Evolutionary conservation across 2,888 invertebrate genomes (phyloP).

Genomic region (Eudiplozoon nipponicum): DNA sequence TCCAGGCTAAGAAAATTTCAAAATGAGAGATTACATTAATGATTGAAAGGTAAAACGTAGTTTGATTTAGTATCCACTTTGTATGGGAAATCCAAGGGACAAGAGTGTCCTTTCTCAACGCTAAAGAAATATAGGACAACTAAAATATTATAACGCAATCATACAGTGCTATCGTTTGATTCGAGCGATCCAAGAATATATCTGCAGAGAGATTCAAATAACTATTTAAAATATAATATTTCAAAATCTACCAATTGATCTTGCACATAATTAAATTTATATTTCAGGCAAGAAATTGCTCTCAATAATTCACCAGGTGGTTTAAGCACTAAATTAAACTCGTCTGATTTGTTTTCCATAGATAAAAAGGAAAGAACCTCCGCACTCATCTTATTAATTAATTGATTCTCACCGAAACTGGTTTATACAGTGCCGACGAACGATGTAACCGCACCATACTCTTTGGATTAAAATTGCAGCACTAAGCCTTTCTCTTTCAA

Average conservation of each 20-base stretch:
- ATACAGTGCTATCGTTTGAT: not conserved
- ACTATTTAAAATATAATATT: not conserved
- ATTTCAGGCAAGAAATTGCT: too few relatives aligned
- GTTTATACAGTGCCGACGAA: not conserved
- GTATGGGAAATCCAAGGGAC: conserved; percentile 5
- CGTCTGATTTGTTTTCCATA: not conserved
- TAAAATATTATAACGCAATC: not conserved
- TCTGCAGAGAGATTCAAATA: conserved; percentile 2
- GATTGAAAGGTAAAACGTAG: not conserved
- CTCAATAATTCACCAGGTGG: too few relatives aligned
- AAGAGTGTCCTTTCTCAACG: conserved; percentile 4
- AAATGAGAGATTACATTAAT: not conserved
- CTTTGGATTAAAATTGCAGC: conserved; percentile 4
- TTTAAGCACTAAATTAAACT: not conserved
- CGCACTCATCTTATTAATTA: not conserved
- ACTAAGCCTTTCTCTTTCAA: not conserved
- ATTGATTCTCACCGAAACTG: not conserved
- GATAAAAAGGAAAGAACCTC: conserved; percentile 2
- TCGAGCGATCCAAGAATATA: not conserved
- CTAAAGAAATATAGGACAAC: conserved; percentile 10
- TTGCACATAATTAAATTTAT: too few relatives aligned
- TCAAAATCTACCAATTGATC: too few relatives aligned
- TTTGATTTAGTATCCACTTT: conserved; percentile 8
- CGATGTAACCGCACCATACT: not conserved
- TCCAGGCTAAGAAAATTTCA: conserved; percentile 5